Evolutionary conservation across 2,888 invertebrate species (phyloP).

Genomic region (Drosophila vallismaia): DNA sequence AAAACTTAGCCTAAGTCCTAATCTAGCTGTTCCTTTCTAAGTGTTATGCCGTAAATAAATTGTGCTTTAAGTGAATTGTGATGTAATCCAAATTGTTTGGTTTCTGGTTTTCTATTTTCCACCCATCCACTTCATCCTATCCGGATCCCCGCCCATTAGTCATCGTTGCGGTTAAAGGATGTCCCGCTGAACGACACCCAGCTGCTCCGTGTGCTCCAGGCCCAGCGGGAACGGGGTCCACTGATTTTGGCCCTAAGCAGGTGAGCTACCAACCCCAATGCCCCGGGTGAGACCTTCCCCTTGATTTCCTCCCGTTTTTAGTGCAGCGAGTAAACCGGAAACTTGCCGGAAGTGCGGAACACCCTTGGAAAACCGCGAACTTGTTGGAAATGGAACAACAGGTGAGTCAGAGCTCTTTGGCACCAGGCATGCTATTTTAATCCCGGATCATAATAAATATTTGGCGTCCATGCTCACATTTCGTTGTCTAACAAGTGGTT

Average conservation of each 20-base stretch:
- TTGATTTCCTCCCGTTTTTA: slow-evolving; percentile 8
- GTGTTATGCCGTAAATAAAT: slow-evolving; percentile 54
- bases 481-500: not conserved
- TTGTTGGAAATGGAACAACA: slow-evolving; percentile 41
- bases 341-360: slow-evolving; percentile 67
- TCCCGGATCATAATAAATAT: slow-evolving; percentile 20
- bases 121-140: not conserved
- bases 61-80: slow-evolving; percentile 63
- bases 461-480: not conserved
- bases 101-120: slow-evolving; percentile 1
- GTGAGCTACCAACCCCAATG: slow-evolving; percentile 54
- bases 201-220: slow-evolving; percentile 62
- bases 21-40: slow-evolving; percentile 38
- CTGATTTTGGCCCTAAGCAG: slow-evolving; percentile 80
- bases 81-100: slow-evolving; percentile 31
- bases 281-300: slow-evolving; percentile 1
- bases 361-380: slow-evolving; percentile 52
- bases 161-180: slow-evolving; percentile 71
- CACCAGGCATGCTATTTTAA: not conserved
- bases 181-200: slow-evolving; percentile 68
- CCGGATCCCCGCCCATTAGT: slow-evolving; percentile 41
- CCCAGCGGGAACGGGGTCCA: slow-evolving; percentile 73
- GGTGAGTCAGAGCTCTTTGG: slow-evolving; percentile 4
- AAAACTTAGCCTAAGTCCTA: slow-evolving; percentile 40
- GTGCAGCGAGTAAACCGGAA: slow-evolving; percentile 19